Percentiles rank a stretch among this genome's conserved stretches.
Evolutionary conservation across 1,140 invertebrate species (phyloP).

Genomic region (Atta colombica): DNA sequence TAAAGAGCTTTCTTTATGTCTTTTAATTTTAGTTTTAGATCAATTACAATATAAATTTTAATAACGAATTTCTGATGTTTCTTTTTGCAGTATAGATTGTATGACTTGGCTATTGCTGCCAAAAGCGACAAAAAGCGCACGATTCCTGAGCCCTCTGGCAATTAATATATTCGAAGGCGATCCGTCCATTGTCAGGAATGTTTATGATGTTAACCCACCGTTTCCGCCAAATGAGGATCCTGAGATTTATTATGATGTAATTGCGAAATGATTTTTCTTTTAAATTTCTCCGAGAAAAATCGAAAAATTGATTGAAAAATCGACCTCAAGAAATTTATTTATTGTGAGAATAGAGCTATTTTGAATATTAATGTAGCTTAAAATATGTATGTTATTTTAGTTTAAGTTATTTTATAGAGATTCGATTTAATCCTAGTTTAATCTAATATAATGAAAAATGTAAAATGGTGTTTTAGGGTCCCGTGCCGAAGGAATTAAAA

Average conservation of each 20-base stretch:
- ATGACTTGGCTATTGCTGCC: conserved; percentile 91
- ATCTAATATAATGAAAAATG: background rate
- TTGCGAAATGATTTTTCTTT: background rate
- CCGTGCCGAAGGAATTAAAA: conserved; percentile 87
- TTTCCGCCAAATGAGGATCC: conserved; percentile 77
- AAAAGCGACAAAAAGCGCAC: conserved; percentile 87
- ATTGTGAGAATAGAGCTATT: background rate
- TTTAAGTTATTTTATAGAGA: background rate
- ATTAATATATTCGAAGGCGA: conserved; percentile 87
- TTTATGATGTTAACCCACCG: conserved; percentile 84
- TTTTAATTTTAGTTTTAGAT: background rate
- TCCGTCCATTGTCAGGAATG: conserved; percentile 86
- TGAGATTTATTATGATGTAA: conserved; percentile 69
- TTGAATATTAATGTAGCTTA: conserved; percentile 3
- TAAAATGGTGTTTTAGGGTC: conserved; percentile 63
- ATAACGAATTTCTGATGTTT: background rate
- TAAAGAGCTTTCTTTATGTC: no score
- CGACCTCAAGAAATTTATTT: background rate
- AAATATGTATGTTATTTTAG: background rate
- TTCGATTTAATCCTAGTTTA: background rate
- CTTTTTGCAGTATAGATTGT: conserved; percentile 87
- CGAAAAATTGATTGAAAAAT: background rate
- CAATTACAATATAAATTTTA: background rate
- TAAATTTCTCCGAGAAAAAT: background rate
- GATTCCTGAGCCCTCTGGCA: conserved; percentile 88